Conservation (phyloP, 2,797 vertebrate species). For the Xyrichtys novacula region DNA sequence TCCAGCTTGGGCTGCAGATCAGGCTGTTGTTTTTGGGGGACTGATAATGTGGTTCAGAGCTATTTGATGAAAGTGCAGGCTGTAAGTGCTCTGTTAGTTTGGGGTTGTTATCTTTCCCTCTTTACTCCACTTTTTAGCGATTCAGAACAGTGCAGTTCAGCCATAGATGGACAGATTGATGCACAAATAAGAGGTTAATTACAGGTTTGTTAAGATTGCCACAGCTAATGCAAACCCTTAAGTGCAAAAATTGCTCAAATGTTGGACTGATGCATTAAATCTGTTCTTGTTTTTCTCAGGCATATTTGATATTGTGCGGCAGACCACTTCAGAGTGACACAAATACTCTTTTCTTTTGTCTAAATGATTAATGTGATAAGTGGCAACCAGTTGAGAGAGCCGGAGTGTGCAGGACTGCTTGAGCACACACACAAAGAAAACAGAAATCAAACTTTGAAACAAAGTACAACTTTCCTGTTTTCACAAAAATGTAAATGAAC, state of each 20-base stretch:
- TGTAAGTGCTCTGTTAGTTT: no score
- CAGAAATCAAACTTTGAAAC: slow-evolving; percentile 19
- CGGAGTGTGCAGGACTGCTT: slow-evolving; percentile 19
- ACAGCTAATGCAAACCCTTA: slow-evolving; percentile 2
- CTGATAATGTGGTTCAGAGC: no score
- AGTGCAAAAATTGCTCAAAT: slow-evolving; percentile 7
- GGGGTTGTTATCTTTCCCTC: neutral
- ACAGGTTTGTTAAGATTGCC: neutral
- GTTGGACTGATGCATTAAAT: slow-evolving; percentile 4
- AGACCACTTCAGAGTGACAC: slow-evolving; percentile 25
- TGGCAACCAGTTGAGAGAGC: slow-evolving; percentile 1
- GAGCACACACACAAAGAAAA: slow-evolving; percentile 2
- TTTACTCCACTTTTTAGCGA: neutral
- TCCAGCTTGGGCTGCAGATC: no score
- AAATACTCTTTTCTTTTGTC: slow-evolving; percentile 18
- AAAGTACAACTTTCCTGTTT: slow-evolving; percentile 15
- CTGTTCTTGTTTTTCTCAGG: neutral
- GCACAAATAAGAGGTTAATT: neutral
- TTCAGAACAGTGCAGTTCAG: neutral
- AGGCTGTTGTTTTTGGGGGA: no score
- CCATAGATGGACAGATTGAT: neutral
- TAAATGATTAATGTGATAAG: slow-evolving; percentile 40
- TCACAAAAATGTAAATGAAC: slow-evolving; percentile 13
- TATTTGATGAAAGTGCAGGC: no score
- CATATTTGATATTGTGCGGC: slow-evolving; percentile 4